Evolutionary conservation across 2,888 invertebrate species (phyloP), one percentile per base, ranked within the genome.

Genomic region (Blastobasis adustella): DNA sequence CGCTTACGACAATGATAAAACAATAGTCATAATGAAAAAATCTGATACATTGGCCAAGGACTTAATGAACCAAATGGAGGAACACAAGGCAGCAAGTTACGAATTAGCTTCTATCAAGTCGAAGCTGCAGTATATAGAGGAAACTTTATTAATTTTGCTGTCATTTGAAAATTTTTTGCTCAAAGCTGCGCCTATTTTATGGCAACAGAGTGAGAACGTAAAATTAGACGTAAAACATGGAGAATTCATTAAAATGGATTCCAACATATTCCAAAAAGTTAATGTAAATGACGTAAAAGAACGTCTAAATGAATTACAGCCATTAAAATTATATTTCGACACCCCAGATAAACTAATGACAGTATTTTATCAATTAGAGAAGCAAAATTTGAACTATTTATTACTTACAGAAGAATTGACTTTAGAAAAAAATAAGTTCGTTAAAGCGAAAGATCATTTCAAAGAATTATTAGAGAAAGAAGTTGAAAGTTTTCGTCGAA

Each of bases 371-470:
- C 70, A 73, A 55, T 57, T 85, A 37, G 87, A 88, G 56, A 79
- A 83, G 53, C 88, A 88, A 63, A 88, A 87, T 66, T 69, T 88
- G 42, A 85, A 88, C 62, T 88, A 82, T 65, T 76, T 87, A 54
- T 62, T 88, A 39, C 78, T 78, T 9, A 84, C 85, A 1, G 87
- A 86, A 59, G 82, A 88, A 63, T 63, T 86, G 4, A 82, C 72
- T 53, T 67, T 70, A 0, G 78, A 79, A 54, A 86, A 85, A 62
- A 81, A 78, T 59, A 81, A 72, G 58, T 87, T 86, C 67, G 56
- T 83, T 10, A 82, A 78, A 62, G 69, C 78, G 3, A 59, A 78
- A 39, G 69, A 71, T 43, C 52, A 57, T 47, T 68, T 87, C 6
- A 85, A 84, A 62, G 56, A 52, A 2, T 54, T 71, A 49, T 55